Evolutionary conservation across 2,113 vertebrate genomes (phyloP).

Genomic region (Bujurquina vittata): DNA sequence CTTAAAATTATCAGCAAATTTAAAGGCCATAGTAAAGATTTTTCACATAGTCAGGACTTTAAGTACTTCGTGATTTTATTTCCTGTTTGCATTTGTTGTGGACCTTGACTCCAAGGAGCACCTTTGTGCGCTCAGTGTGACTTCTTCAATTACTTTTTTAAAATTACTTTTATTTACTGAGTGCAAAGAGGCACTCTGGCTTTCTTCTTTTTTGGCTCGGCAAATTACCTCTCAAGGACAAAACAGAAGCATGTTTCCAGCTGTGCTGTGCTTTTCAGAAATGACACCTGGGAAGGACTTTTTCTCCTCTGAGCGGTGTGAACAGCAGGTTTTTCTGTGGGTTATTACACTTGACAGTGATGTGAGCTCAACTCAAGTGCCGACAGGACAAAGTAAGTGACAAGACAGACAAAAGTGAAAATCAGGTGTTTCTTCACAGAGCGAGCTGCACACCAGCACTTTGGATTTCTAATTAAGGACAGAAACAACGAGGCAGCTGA

Average conservation of each 20-base stretch:
- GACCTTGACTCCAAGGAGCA: slow-evolving; percentile 7
- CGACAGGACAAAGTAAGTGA: neutral
- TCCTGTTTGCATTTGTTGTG: slow-evolving; percentile 10
- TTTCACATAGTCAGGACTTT: neutral
- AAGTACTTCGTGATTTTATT: neutral
- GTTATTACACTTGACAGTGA: neutral
- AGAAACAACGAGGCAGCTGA: slow-evolving; percentile 1
- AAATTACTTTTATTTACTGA: slow-evolving; percentile 27
- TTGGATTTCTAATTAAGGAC: slow-evolving; percentile 44
- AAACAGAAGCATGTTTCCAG: slow-evolving; percentile 4
- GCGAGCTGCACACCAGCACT: slow-evolving; percentile 8
- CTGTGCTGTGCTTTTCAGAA: neutral
- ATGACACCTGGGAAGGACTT: neutral
- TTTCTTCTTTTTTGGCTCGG: neutral
- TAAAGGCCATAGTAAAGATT: neutral
- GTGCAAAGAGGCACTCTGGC: neutral
- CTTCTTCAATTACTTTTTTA: slow-evolving; percentile 16
- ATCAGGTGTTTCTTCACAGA: neutral
- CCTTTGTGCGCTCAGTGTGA: neutral
- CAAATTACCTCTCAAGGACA: neutral
- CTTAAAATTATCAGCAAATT: neutral
- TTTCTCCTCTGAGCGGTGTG: neutral
- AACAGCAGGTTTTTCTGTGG: slow-evolving; percentile 24
- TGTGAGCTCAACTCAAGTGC: neutral
- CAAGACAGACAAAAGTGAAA: neutral